Evolutionary conservation across 2,888 invertebrate genomes (phyloP).

Genomic region (Drosophila aldrichi): DNA sequence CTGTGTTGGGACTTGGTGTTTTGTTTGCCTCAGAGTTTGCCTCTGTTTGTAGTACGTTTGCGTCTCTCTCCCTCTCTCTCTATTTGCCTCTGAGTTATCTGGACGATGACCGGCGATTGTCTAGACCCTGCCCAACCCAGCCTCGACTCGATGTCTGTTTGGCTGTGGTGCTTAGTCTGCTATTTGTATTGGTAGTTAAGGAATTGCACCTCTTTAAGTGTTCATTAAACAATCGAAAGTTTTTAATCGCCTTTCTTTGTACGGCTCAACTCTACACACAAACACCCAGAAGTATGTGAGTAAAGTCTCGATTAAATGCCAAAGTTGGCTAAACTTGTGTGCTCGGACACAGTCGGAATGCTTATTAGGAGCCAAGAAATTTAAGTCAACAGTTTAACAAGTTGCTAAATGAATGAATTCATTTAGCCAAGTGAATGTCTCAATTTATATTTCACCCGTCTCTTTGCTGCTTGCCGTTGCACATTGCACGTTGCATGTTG

Average conservation of each 20-base stretch:
- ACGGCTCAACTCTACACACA: neutral
- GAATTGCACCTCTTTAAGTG: conserved; percentile 66
- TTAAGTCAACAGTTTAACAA: neutral
- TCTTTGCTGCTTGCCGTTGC: neutral
- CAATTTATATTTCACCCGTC: neutral
- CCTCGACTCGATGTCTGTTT: neutral
- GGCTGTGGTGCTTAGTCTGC: conserved; percentile 9
- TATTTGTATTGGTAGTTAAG: conserved; percentile 55
- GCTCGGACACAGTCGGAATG: neutral
- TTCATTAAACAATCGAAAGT: conserved; percentile 78
- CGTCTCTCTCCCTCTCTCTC: conserved; percentile 28
- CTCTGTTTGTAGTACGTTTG: conserved; percentile 15
- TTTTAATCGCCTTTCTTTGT: conserved; percentile 60
- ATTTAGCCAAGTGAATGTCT: neutral
- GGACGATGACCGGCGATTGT: conserved; percentile 73
- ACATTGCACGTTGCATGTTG: neutral
- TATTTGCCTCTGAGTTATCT: conserved; percentile 56
- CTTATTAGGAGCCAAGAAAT: conserved; percentile 5
- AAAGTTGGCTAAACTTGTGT: conserved; percentile 30
- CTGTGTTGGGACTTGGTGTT: conserved; percentile 49
- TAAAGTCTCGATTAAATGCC: conserved; percentile 21
- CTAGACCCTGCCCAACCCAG: conserved; percentile 35
- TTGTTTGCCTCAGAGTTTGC: conserved; percentile 45
- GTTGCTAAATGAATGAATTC: neutral
- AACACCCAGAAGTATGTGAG: neutral